phyloP scores from a whole-genome alignment of 2,113 vertebrate species.

The Nothocercus julius region DNA sequence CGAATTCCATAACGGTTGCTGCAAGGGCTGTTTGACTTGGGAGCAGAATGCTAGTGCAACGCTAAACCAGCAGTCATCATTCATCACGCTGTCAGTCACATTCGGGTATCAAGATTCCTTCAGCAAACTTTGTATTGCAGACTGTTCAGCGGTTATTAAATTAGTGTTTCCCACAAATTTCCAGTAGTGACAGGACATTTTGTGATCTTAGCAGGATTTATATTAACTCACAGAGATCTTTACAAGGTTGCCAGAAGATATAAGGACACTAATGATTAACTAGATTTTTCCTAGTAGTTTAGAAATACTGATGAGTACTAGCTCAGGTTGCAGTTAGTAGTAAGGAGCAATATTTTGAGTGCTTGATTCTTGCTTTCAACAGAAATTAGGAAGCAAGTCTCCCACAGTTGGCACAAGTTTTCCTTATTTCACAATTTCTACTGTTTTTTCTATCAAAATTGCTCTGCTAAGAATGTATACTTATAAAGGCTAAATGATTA shows the following conservation, averaged over 20 bases:
- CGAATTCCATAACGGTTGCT: background rate
- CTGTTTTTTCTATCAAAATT: background rate
- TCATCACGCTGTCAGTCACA: slow-evolving; percentile 37
- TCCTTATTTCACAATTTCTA: background rate
- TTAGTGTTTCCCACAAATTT: slow-evolving; percentile 51
- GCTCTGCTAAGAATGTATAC: background rate
- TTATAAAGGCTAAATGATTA: background rate
- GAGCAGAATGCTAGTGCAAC: slow-evolving; percentile 14
- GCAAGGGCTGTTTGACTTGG: slow-evolving; percentile 58
- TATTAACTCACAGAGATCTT: slow-evolving; percentile 56
- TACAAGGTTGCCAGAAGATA: slow-evolving; percentile 46
- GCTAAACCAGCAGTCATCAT: slow-evolving; percentile 34
- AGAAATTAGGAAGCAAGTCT: background rate
- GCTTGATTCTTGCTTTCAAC: background rate
- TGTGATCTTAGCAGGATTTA: slow-evolving; percentile 50
- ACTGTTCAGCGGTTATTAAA: slow-evolving; percentile 4
- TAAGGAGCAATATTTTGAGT: background rate
- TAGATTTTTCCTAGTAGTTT: slow-evolving; percentile 41
- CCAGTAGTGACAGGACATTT: background rate
- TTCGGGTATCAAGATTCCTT: slow-evolving; percentile 3
- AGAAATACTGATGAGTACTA: slow-evolving; percentile 16
- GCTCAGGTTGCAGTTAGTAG: background rate
- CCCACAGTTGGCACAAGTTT: background rate
- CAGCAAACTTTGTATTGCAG: background rate
- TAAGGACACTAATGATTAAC: slow-evolving; percentile 58